A percentile compares a stretch with the other conserved stretches of the same genome.
phyloP scores from a whole-genome alignment of 2,888 invertebrate species.

The Kuschelorhynchus macadamiae region DNA sequence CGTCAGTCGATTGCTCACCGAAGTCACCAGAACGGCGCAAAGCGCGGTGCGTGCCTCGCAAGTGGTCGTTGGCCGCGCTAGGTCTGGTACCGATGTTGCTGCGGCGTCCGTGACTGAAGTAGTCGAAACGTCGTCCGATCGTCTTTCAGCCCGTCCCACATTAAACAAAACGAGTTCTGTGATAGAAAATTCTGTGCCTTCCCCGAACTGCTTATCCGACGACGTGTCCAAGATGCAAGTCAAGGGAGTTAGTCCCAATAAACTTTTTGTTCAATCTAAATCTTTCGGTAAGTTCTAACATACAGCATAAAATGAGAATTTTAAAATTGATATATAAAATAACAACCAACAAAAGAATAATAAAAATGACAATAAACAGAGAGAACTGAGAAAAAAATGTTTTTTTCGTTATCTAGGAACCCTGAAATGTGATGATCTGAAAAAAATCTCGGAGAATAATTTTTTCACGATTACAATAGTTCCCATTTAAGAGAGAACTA shows the following conservation, averaged over 20 bases:
- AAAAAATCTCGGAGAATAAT: too few relatives aligned
- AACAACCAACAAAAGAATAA: too few relatives aligned
- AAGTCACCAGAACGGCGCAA: conserved; percentile 40
- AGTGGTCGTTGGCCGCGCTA: conserved; percentile 19
- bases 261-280: conserved; percentile 64
- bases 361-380: too few relatives aligned
- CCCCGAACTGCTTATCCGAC: conserved; percentile 59
- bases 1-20: conserved; percentile 50
- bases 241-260: conserved; percentile 47
- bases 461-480: too few relatives aligned
- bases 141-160: conserved; percentile 57
- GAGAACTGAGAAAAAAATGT: too few relatives aligned
- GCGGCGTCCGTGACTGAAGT: conserved; percentile 38
- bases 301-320: too few relatives aligned
- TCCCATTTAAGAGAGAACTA: too few relatives aligned
- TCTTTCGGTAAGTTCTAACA: conserved; percentile 66
- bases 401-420: too few relatives aligned
- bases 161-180: conserved; percentile 61
- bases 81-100: conserved; percentile 14
- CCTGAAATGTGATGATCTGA: too few relatives aligned
- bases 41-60: conserved; percentile 32
- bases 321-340: too few relatives aligned
- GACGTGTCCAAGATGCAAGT: conserved; percentile 56
- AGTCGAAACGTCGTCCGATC: conserved; percentile 12
- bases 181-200: conserved; percentile 65